Evolutionary conservation across 35 echinoderm and acorn worm genomes (phyloP).

Genomic region (Diadema setosum): DNA sequence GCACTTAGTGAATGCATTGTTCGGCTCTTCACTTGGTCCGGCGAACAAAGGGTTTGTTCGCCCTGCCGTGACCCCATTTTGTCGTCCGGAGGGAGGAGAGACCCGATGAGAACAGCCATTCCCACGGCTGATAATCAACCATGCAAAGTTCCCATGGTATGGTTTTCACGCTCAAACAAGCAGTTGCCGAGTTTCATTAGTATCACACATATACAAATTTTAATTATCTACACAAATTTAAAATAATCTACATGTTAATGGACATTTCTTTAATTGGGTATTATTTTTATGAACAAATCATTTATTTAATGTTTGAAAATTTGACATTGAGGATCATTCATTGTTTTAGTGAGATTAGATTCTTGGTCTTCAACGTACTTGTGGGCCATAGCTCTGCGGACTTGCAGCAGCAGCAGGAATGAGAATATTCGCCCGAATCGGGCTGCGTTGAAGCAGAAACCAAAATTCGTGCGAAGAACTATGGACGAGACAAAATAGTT

Average conservation of each 20-base stretch:
- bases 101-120: slow-evolving; percentile 1
- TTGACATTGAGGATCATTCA: background rate
- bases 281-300: background rate
- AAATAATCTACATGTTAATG: background rate
- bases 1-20: background rate
- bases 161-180: slow-evolving; percentile 7
- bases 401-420: too few relatives aligned
- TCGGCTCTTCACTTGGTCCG: background rate
- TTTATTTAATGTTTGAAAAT: background rate
- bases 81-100: background rate
- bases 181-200: background rate
- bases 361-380: background rate
- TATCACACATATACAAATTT: background rate
- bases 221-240: background rate
- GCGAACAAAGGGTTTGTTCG: background rate
- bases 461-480: too few relatives aligned
- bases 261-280: background rate
- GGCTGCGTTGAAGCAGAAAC: too few relatives aligned
- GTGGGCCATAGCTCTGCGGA: too few relatives aligned
- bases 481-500: too few relatives aligned
- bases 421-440: background rate
- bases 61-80: slow-evolving; percentile 13
- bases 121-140: slow-evolving; percentile 25
- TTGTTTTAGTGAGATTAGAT: background rate
- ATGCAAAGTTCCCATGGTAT: slow-evolving; percentile 26